These are phyloP conservation scores for Zosterops pallidus DNA, from an alignment of 2,113 vertebrate species.

Conservation along the genomic window DNA sequence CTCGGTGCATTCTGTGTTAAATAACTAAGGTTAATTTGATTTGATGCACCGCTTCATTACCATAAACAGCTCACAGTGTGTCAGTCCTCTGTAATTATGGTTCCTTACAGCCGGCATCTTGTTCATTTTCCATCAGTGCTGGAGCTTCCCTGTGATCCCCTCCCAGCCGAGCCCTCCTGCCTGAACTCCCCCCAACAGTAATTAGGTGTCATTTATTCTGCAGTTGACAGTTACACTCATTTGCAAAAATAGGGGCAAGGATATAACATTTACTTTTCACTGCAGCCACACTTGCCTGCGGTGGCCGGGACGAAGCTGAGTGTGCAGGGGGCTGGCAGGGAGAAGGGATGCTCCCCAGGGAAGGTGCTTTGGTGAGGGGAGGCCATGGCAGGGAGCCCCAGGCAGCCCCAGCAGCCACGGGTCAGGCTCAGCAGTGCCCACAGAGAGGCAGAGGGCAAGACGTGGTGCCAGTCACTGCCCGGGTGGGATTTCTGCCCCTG, in stretches of 20 bases:
- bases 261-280: background rate
- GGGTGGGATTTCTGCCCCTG: background rate
- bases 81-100: slow-evolving; percentile 63
- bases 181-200: slow-evolving; percentile 10
- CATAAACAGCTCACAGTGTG: slow-evolving; percentile 69
- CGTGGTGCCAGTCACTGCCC: accelerated
- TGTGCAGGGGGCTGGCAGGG: background rate
- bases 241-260: slow-evolving; percentile 5
- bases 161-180: background rate
- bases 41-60: slow-evolving; percentile 71
- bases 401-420: accelerated
- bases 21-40: slow-evolving; percentile 72
- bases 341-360: background rate
- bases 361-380: background rate
- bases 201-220: slow-evolving; percentile 31
- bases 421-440: background rate
- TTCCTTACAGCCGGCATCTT: slow-evolving; percentile 35
- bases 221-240: background rate
- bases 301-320: background rate
- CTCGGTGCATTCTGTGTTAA: slow-evolving; percentile 42
- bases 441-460: background rate
- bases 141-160: slow-evolving; percentile 28
- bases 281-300: background rate
- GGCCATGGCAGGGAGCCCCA: accelerated
- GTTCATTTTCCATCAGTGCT: background rate